Base-by-base conservation (phyloP, 2,888 invertebrate genomes). In the Pemphredon lugubris region DNA sequence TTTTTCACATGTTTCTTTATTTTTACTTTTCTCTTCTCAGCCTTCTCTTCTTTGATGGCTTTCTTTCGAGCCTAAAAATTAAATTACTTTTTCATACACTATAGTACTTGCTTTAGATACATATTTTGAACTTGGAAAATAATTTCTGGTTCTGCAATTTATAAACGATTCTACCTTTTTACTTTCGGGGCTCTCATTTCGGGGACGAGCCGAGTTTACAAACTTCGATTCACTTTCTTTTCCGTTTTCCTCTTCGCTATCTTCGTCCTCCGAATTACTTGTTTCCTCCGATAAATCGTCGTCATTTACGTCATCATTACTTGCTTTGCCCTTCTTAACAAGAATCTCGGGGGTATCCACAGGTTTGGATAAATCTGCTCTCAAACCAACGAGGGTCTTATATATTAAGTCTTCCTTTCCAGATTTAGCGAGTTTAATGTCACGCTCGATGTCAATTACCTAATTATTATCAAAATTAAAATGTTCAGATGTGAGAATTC, bases 1-100 rank as follows among this genome's bases (percentile, higher is more conserved):
- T 98, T 98, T 87, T 99, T 99, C 0, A 98, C 90, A 89, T 98
- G 96, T 89, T 99, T 99, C 83, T 97, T 97, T 0, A 96, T 92
- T 92, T 99, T 99, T 0, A 91, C 92, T 91, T 96, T 96, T 50
- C 98, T 92, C 85, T 95, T 96, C 79, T 98, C 97, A 0, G 97
- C 95, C 85, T 97, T 94, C 54, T 94, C 95, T 54, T 96, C 96
- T 90, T 97, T 98, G 0, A 98, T 92, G 0, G 94, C 94, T 83
- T 97, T 95, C 86, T 99, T 99, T 26, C 98, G 92, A 3, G 94
- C 93, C 91, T 92, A 21, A 44, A 72, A 69, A 32, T 9, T 11
- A 13, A 55, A 45, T 26, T 26, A 26, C n/a, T n/a, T n/a, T 60
- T 20, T 20, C n/a, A 2, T 26, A 13, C 13, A n/a, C 9, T 26